A percentile compares a stretch with the other conserved stretches of the same genome.
Conservation (phyloP, 2,113 vertebrate genomes). For the Chloropsis cyanopogon region DNA sequence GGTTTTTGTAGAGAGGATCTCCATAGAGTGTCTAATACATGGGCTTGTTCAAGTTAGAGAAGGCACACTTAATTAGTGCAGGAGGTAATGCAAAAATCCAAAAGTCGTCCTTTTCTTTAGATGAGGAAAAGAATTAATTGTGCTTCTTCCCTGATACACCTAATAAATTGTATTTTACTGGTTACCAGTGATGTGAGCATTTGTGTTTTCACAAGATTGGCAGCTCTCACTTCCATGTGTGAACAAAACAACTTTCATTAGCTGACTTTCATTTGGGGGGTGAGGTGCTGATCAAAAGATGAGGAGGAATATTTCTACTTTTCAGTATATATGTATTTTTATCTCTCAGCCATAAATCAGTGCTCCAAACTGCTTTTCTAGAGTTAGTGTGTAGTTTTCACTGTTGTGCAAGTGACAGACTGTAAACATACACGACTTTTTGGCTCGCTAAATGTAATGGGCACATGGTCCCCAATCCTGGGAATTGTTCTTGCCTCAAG, state of each 20-base stretch:
- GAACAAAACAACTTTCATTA: not conserved
- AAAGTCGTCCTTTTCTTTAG: not conserved
- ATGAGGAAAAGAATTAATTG: not conserved
- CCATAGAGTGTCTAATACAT: accelerated
- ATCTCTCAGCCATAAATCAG: not conserved
- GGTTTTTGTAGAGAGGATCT: not conserved
- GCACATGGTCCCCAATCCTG: not conserved
- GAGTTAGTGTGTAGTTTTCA: not conserved
- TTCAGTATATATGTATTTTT: not conserved
- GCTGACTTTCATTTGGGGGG: accelerated
- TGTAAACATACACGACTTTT: not conserved
- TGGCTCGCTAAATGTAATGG: not conserved
- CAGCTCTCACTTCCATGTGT: not conserved
- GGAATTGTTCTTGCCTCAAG: not conserved
- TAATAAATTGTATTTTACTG: not conserved
- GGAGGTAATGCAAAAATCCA: not conserved
- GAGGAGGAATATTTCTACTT: not conserved
- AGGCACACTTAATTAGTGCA: not conserved
- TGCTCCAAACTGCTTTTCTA: not conserved
- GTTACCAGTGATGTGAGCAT: not conserved
- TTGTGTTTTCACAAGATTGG: not conserved
- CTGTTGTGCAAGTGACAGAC: not conserved
- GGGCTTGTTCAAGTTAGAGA: not conserved
- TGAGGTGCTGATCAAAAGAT: not conserved
- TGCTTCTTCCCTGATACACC: not conserved